Evolutionary conservation across 2,113 vertebrate genomes (phyloP), one percentile per base, ranked within the genome.

Genomic region (Gila orcuttii): DNA sequence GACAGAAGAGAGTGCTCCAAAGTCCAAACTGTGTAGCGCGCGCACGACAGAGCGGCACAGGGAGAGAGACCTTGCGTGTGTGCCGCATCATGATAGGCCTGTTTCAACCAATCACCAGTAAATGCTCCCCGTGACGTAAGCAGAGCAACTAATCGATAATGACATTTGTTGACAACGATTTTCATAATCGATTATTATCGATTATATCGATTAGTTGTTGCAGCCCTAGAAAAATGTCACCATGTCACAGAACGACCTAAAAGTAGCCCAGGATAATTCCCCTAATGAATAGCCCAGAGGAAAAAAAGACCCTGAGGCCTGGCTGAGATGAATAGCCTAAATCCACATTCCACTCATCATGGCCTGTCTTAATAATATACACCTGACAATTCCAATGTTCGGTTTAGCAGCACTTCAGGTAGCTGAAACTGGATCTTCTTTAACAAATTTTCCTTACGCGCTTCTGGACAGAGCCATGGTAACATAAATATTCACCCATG

Each of bases 161-260:
- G n/a, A n/a, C n/a, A n/a, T n/a, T n/a, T n/a, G n/a, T n/a, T n/a
- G n/a, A n/a, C n/a, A n/a, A n/a, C n/a, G n/a, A n/a, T n/a, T n/a
- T n/a, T n/a, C n/a, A n/a, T n/a, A n/a, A n/a, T n/a, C n/a, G n/a
- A n/a, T n/a, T n/a, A n/a, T n/a, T n/a, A n/a, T n/a, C n/a, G n/a
- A n/a, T n/a, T n/a, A n/a, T n/a, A n/a, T n/a, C n/a, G n/a, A n/a
- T n/a, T n/a, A n/a, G n/a, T n/a, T n/a, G n/a, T n/a, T n/a, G n/a
- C n/a, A n/a, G n/a, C n/a, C n/a, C n/a, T n/a, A n/a, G 62, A 9
- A 33, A 82, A 82, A 69, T 82, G 79, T 82, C 79, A 82, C 62
- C 9, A 80, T 80, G 80, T 69, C 64, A 52, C 62, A 55, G 19
- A 21, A 55, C 0, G 21, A 28, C 45, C 64, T 82, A 82, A 82